Evolutionary conservation across 1,140 invertebrate genomes (phyloP).

Genomic region (Bilobella aurantiaca): DNA sequence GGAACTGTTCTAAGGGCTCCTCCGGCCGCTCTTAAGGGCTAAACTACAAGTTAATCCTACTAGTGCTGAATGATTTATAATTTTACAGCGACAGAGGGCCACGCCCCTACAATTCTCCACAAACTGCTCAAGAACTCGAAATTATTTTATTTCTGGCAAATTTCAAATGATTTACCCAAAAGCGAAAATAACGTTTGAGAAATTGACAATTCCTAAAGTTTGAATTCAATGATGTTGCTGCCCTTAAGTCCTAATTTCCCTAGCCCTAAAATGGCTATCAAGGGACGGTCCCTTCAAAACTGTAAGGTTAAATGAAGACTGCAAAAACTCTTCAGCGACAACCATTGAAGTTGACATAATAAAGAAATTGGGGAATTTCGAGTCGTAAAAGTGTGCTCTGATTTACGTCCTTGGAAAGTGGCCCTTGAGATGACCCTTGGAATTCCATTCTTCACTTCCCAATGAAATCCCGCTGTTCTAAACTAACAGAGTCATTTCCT

Average conservation of each 20-base stretch:
- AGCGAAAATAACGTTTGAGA: too few species aligned
- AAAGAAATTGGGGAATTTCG: neutral
- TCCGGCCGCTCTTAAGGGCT: neutral
- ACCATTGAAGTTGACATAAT: neutral
- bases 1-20: neutral
- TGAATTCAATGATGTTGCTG: too few species aligned
- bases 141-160: neutral
- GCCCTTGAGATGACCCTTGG: neutral
- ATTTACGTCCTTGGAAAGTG: neutral
- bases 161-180: too few species aligned
- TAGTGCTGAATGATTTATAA: neutral
- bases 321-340: too few species aligned
- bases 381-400: neutral
- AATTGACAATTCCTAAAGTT: too few species aligned
- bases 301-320: too few species aligned
- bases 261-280: too few species aligned
- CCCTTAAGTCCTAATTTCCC: too few species aligned
- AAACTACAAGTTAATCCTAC: neutral
- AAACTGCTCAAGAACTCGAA: neutral
- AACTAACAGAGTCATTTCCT: neutral
- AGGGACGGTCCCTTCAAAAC: too few species aligned
- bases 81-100: neutral
- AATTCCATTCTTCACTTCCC: neutral
- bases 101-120: neutral
- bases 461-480: neutral